Evolutionary conservation across 2,888 invertebrate species (phyloP), one percentile per base, ranked within the genome.

Genomic region (Heliconius cydno): DNA sequence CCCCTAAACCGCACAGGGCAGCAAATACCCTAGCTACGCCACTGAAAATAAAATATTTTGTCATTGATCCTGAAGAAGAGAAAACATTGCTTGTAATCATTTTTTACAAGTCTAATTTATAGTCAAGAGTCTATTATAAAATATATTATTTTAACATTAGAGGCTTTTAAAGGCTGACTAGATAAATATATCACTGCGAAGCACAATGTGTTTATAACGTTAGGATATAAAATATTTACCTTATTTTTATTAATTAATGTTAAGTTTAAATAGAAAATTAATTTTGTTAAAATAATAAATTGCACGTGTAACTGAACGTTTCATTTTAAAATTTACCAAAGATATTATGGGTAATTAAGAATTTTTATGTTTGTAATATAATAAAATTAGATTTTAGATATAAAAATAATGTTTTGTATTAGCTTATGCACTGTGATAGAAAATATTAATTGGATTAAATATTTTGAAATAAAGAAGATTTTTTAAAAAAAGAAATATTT

Each of bases 141-240:
- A 65, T 41, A 30, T 41, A 75, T 19, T 5, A 46, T 66, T 28
- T 10, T 65, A 46, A 75, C 30, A 46, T 75, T 82, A 82, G 88
- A 87, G 84, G 87, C 87, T 90, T 86, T 81, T 52, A 85, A 91
- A 91, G 90, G 90, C 91, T 92, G 91, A 92, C 82, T 91, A 91
- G 88, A 77, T 73, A 83, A 15, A 81, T 30, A 81, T 75, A 79
- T 74, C 66, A 79, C 81, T 52, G 9, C 57, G 63, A 60, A 9
- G 38, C 10, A 46, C 52, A 41, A 19, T 72, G 25, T 71, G 13
- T 71, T 66, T 34, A 30, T 57, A 52, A 34, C 30, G 6, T 25
- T 66, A 70, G 25, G 25, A 41, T 41, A 38, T 68, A 38, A 25
- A 38, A 68, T 38, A 52, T 76, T 76, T 57, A 12, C 13, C 30